phyloP scores from a whole-genome alignment of 1,140 invertebrate genomes.

The Rhopalosiphum maidis region DNA sequence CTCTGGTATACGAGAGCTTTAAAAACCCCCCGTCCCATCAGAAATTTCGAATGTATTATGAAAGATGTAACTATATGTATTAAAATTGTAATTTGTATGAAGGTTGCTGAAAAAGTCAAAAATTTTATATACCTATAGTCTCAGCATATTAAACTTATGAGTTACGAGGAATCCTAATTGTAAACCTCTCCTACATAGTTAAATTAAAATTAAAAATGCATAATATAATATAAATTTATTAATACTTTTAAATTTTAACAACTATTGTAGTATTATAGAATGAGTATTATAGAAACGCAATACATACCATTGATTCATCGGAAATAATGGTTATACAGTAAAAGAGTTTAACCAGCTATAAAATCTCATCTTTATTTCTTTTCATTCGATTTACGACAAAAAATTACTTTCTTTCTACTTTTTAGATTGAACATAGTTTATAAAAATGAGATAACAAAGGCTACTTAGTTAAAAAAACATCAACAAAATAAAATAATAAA shows the following conservation, averaged over 20 bases:
- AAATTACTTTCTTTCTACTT: constrained; percentile 20
- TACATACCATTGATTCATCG: not conserved
- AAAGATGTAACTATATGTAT: not conserved
- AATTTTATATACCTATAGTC: not conserved
- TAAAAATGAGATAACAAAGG: not conserved
- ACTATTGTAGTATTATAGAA: not conserved
- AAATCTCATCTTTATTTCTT: not conserved
- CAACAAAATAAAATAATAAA: not conserved
- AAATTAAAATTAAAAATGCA: not conserved
- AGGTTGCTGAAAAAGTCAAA: not conserved
- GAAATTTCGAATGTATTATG: not conserved
- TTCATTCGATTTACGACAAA: not conserved
- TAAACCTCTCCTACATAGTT: not conserved
- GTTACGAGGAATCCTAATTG: not conserved
- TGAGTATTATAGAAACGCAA: not conserved
- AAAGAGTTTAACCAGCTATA: not conserved
- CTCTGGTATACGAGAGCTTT: no score
- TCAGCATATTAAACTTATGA: not conserved
- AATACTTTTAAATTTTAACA: not conserved
- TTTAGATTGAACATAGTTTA: constrained; percentile 1
- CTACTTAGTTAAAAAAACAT: not conserved
- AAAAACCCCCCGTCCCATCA: no score
- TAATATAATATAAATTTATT: not conserved
- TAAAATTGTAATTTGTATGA: not conserved
- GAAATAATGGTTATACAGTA: not conserved